Conservation (phyloP, 2,113 vertebrate species). For the Mungos mungo region DNA sequence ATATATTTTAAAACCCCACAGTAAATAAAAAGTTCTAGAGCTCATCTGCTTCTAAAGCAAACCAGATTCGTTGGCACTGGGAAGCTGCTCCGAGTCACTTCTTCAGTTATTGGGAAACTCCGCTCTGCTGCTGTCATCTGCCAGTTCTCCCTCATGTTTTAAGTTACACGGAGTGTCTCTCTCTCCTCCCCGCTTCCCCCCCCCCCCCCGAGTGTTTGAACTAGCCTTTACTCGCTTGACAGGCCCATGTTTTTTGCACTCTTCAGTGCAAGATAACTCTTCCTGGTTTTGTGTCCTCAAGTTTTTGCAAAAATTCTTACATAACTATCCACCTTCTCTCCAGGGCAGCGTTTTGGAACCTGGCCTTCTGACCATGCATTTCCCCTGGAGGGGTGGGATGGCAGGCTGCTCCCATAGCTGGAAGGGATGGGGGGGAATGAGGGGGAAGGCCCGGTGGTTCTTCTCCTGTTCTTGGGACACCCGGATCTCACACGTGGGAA, state of each 20-base stretch:
- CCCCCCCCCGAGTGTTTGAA: neutral
- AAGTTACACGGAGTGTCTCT: neutral
- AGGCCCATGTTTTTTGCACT: constrained; percentile 34
- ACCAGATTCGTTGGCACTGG: neutral
- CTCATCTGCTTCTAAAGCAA: constrained; percentile 53
- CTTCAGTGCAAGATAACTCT: neutral
- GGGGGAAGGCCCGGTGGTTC: neutral
- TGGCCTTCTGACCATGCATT: neutral
- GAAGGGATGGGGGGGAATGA: neutral
- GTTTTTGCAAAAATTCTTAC: constrained; percentile 58
- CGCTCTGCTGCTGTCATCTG: neutral
- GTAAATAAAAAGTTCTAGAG: constrained; percentile 3
- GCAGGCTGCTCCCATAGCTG: neutral
- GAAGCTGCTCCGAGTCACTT: neutral
- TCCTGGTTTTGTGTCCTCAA: constrained; percentile 41
- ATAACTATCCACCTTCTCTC: neutral
- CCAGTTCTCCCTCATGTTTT: neutral
- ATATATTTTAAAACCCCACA: neutral
- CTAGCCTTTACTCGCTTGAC: constrained; percentile 46
- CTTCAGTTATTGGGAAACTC: neutral
- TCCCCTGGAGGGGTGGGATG: neutral
- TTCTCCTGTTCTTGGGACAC: neutral
- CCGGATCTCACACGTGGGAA: neutral
- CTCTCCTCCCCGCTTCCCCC: neutral
- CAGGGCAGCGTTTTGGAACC: neutral